Evolutionary conservation across 2,888 invertebrate species (phyloP).

Genomic region (Rhopalosiphum nymphaeae): DNA sequence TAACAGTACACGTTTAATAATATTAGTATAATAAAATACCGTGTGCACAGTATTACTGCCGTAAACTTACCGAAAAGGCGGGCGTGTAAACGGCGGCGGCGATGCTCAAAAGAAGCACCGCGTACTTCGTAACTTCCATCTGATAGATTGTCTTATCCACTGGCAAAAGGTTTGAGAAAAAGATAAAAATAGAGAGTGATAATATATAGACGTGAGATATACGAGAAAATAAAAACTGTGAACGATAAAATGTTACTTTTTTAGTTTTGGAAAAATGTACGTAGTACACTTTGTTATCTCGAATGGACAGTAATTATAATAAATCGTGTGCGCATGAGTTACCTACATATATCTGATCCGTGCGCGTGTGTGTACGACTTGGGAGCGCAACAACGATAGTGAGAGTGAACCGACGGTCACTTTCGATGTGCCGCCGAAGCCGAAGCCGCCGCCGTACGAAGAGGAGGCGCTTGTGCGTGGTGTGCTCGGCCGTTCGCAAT

Average conservation of each 20-base stretch:
- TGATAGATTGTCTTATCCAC: not conserved
- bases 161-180: not conserved
- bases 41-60: not conserved
- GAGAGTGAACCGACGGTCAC: conserved; percentile 65
- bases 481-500: not conserved
- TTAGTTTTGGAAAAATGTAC: not conserved
- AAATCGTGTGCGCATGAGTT: not conserved
- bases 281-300: not conserved
- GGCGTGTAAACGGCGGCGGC: not conserved
- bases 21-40: not conserved
- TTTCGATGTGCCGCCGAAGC: conserved; percentile 58
- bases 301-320: not conserved
- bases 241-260: not conserved
- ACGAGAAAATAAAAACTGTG: not conserved
- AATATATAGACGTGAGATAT: not conserved
- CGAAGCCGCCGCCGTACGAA: conserved; percentile 28
- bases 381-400: conserved; percentile 59
- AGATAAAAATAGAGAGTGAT: not conserved
- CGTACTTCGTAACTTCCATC: conserved; percentile 22
- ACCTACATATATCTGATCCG: not conserved
- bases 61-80: conserved; percentile 44
- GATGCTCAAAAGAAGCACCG: conserved; percentile 44
- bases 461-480: conserved; percentile 52
- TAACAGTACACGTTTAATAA: not conserved
- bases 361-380: conserved; percentile 40